These are phyloP conservation scores for Chrysemys picta DNA, from an alignment of 2,113 vertebrate genomes.

Conservation along the genomic window DNA sequence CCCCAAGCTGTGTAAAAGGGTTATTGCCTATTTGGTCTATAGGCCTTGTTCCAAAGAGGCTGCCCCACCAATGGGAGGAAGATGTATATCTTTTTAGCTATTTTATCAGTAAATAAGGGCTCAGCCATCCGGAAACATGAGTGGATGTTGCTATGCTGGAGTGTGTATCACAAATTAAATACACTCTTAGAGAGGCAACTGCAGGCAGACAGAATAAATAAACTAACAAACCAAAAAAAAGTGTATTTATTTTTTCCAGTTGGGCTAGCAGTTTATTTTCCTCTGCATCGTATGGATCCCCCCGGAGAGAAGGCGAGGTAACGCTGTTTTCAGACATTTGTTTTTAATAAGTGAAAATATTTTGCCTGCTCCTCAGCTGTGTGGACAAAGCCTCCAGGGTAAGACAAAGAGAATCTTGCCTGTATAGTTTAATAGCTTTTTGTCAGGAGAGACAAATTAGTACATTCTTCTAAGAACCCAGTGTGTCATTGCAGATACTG, in stretches of 20 bases:
- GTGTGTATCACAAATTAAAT: neutral
- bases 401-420: neutral
- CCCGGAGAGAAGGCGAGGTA: neutral
- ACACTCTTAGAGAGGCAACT: slow-evolving; percentile 22
- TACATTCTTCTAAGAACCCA: slow-evolving; percentile 11
- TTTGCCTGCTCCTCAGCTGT: slow-evolving; percentile 1
- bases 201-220: neutral
- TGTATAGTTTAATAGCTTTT: slow-evolving; percentile 22
- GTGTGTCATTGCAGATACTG: neutral
- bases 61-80: neutral
- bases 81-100: neutral
- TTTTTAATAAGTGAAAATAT: slow-evolving; percentile 30
- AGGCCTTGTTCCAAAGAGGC: neutral
- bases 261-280: neutral
- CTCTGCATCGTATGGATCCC: slow-evolving; percentile 10
- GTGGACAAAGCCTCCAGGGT: slow-evolving; percentile 17
- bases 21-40: neutral
- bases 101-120: neutral
- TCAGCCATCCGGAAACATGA: neutral
- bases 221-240: neutral
- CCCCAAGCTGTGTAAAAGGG: neutral
- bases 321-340: neutral
- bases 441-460: slow-evolving; percentile 34
- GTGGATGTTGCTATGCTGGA: neutral
- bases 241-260: slow-evolving; percentile 24